phyloP scores from a whole-genome alignment of 2,797 vertebrate species.

The Cottoperca gobio region DNA sequence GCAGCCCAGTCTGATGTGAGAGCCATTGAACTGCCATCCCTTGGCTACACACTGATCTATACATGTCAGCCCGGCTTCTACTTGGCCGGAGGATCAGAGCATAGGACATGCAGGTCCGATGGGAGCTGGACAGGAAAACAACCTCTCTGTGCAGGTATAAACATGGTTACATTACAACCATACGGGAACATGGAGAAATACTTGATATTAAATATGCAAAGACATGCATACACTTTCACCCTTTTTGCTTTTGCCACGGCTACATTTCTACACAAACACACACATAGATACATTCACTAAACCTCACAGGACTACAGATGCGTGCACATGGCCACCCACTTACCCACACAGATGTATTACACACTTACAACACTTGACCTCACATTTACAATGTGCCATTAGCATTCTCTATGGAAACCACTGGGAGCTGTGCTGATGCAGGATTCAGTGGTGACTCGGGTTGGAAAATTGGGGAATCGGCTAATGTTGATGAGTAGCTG shows the following conservation, averaged over 20 bases:
- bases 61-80: constrained; percentile 96
- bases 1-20: constrained; percentile 93
- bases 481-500: constrained; percentile 71
- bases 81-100: constrained; percentile 95
- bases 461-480: constrained; percentile 37
- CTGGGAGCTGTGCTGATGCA: not conserved
- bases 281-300: not conserved
- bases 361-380: constrained; percentile 17
- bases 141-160: constrained; percentile 92
- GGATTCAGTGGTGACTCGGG: constrained; percentile 14
- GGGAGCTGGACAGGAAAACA: constrained; percentile 98
- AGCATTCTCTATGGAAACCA: constrained; percentile 24
- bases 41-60: constrained; percentile 98
- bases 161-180: constrained; percentile 5
- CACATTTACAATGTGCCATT: constrained; percentile 16
- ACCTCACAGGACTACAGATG: not conserved
- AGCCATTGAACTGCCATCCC: constrained; percentile 94
- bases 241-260: not conserved
- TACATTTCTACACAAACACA: not conserved
- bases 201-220: not conserved
- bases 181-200: not conserved
- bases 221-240: not conserved
- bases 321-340: not conserved
- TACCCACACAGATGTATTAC: not conserved
- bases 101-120: constrained; percentile 96